Evolutionary conservation across 2,888 invertebrate genomes (phyloP).

Genomic region (Onchidella celtica): DNA sequence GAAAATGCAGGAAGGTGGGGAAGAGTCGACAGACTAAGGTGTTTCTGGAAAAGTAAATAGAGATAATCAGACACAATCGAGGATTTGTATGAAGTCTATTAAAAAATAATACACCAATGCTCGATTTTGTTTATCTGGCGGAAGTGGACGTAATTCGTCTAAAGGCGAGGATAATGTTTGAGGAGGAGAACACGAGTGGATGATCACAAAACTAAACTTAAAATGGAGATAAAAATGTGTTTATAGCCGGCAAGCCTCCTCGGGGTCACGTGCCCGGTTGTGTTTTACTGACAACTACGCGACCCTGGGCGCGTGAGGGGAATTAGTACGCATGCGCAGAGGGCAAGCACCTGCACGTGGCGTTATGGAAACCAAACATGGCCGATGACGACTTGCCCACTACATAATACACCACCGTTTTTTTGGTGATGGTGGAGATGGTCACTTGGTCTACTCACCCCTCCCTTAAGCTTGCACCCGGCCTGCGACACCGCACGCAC

Average conservation of each 20-base stretch:
- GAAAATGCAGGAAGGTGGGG: too few relatives aligned
- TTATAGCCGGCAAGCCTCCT: neutral
- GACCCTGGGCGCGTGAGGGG: slow-evolving; percentile 8
- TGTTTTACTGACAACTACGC: neutral
- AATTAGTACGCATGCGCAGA: slow-evolving; percentile 35
- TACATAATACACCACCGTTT: slow-evolving; percentile 3
- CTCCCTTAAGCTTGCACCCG: neutral
- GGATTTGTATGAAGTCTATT: too few relatives aligned
- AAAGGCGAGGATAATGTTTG: neutral
- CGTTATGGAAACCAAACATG: slow-evolving; percentile 27
- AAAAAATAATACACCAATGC: too few relatives aligned
- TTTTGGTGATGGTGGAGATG: slow-evolving; percentile 1
- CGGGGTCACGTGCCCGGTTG: slow-evolving; percentile 11
- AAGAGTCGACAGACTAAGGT: too few relatives aligned
- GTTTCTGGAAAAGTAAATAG: too few relatives aligned
- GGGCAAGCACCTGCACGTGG: slow-evolving; percentile 38
- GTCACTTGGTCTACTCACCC: slow-evolving; percentile 25
- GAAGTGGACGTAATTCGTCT: neutral
- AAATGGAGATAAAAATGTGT: neutral
- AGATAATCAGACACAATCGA: too few relatives aligned
- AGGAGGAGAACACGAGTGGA: too few relatives aligned
- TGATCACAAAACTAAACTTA: neutral
- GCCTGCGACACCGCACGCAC: neutral
- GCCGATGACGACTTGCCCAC: slow-evolving; percentile 29
- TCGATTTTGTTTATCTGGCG: too few relatives aligned